phyloP scores from a whole-genome alignment of 2,113 vertebrate genomes.

The Paracanthobrama guichenoti region DNA sequence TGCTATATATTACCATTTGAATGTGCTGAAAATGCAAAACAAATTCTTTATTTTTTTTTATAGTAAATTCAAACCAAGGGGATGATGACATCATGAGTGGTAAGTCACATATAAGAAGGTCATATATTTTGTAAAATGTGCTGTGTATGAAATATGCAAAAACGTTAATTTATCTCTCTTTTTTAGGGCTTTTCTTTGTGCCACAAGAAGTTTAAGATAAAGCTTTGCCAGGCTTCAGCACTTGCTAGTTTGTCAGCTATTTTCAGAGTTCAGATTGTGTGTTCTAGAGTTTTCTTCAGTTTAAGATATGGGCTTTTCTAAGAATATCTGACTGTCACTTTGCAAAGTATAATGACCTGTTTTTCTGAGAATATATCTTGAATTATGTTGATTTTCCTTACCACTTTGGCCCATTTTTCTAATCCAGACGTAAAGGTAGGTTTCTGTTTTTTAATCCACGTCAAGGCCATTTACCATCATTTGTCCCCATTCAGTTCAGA shows the following conservation, averaged over 20 bases:
- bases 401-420: neutral
- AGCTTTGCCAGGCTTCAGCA: neutral
- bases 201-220: neutral
- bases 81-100: neutral
- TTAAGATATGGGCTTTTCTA: neutral
- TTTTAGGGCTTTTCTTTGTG: neutral
- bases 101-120: conserved; percentile 9
- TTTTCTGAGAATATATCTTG: neutral
- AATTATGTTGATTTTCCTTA: neutral
- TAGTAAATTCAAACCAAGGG: conserved; percentile 19
- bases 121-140: neutral
- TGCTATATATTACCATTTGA: neutral
- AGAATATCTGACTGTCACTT: neutral
- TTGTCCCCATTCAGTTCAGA: conserved; percentile 51
- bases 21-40: neutral
- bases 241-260: neutral
- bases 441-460: neutral
- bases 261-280: neutral
- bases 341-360: neutral
- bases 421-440: neutral
- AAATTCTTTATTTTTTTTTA: neutral
- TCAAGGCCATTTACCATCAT: neutral
- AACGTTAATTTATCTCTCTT: neutral
- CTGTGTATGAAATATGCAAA: neutral
- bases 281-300: neutral